phyloP scores from a whole-genome alignment of 2,797 vertebrate genomes.

The Tenualosa ilisha region DNA sequence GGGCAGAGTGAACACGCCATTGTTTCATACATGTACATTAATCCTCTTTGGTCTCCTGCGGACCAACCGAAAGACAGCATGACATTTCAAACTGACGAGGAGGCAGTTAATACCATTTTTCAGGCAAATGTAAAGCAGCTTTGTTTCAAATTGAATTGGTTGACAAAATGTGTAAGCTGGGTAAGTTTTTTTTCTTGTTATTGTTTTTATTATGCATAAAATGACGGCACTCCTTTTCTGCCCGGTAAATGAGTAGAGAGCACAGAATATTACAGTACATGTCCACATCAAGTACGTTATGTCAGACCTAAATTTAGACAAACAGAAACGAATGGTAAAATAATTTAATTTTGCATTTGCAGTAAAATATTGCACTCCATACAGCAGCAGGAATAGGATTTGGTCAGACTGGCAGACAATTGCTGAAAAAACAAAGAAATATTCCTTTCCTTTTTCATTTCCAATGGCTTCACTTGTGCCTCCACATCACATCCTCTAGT shows the following conservation, averaged over 20 bases:
- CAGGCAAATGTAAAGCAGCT: slow-evolving; percentile 52
- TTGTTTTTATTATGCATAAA: slow-evolving; percentile 36
- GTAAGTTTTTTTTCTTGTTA: slow-evolving; percentile 41
- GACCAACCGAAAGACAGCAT: slow-evolving; percentile 51
- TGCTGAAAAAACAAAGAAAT: not conserved
- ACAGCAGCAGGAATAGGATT: not conserved
- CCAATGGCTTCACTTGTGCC: not conserved
- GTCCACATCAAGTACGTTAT: not conserved
- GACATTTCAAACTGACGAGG: slow-evolving; percentile 62
- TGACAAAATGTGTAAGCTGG: slow-evolving; percentile 61
- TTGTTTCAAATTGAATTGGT: slow-evolving; percentile 65
- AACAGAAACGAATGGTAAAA: not conserved
- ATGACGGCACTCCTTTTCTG: slow-evolving; percentile 29
- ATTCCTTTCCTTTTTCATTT: not conserved
- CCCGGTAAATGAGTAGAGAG: not conserved
- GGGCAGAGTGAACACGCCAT: slow-evolving; percentile 48
- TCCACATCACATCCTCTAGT: not conserved
- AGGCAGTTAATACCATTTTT: slow-evolving; percentile 58
- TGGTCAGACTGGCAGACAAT: not conserved
- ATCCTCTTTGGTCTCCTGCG: slow-evolving; percentile 59
- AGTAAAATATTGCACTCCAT: not conserved
- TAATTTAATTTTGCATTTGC: not conserved
- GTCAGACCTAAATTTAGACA: not conserved
- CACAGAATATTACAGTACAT: not conserved
- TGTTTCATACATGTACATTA: slow-evolving; percentile 69